Conservation (phyloP, 2,888 invertebrate species). For the Trichogramma dendrolimi region DNA sequence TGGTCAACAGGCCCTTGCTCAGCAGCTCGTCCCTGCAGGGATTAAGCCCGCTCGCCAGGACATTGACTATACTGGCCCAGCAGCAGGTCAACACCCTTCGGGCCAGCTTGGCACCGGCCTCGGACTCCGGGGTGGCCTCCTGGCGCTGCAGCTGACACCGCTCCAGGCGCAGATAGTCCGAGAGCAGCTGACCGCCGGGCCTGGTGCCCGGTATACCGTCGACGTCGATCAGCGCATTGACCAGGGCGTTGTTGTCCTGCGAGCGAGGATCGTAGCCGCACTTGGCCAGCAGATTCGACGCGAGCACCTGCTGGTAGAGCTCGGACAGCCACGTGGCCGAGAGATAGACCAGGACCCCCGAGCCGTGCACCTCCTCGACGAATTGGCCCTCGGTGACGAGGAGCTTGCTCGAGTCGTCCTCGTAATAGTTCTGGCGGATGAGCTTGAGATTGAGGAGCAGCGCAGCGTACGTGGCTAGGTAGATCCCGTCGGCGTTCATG, state of each 20-base stretch:
- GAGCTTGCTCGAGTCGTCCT: conserved; percentile 49
- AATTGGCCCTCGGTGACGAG: conserved; percentile 71
- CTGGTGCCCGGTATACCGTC: conserved; percentile 75
- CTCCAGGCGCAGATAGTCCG: conserved; percentile 82
- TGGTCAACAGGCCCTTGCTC: conserved; percentile 44
- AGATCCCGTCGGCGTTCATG: conserved; percentile 93
- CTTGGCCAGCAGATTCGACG: conserved; percentile 66
- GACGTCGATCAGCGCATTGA: conserved; percentile 75
- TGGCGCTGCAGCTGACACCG: conserved; percentile 66
- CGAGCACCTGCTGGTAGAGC: conserved; percentile 81
- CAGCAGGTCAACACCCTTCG: conserved; percentile 80
- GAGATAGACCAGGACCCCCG: conserved; percentile 87
- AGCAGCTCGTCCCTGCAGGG: conserved; percentile 45
- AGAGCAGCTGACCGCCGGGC: conserved; percentile 69
- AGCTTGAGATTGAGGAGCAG: conserved; percentile 77
- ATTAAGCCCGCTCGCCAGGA: conserved; percentile 66
- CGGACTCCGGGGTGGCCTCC: conserved; percentile 68
- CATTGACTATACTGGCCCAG: conserved; percentile 87
- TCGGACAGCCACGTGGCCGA: conserved; percentile 92
- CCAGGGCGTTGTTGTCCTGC: conserved; percentile 61
- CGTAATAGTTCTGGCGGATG: conserved; percentile 71
- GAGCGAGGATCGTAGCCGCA: conserved; percentile 63
- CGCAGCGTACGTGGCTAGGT: conserved; percentile 83
- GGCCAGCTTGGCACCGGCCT: conserved; percentile 75
- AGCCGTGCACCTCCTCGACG: conserved; percentile 86